These are phyloP conservation scores for Rapana venosa DNA, from an alignment of 2,888 invertebrate genomes.

Conservation along the genomic window DNA sequence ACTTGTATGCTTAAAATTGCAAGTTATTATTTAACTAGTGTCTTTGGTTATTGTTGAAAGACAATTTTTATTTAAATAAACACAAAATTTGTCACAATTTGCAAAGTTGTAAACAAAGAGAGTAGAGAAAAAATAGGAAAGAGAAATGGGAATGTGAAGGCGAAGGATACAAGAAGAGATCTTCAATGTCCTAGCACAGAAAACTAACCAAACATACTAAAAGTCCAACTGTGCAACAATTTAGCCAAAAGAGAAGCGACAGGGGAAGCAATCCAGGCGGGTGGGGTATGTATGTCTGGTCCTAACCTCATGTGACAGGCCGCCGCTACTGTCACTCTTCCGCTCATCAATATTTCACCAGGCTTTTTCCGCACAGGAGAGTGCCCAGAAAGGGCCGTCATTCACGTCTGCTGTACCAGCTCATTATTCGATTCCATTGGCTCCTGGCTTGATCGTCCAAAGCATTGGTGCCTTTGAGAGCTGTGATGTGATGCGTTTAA, in stretches of 20 bases:
- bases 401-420: conserved; percentile 31
- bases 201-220: too few relatives aligned
- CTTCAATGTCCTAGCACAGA: not conserved
- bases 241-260: too few relatives aligned
- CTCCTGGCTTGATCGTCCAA: not conserved
- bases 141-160: not conserved
- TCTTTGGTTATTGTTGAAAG: too few relatives aligned
- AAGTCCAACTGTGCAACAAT: too few relatives aligned
- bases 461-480: not conserved
- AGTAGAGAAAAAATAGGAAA: not conserved
- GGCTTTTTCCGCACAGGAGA: conserved; percentile 30
- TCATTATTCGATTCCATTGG: conserved; percentile 29
- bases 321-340: conserved; percentile 36
- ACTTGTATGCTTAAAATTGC: too few relatives aligned
- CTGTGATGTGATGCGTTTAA: not conserved
- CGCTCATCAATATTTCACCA: conserved; percentile 43
- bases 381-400: conserved; percentile 34
- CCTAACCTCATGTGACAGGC: conserved; percentile 36
- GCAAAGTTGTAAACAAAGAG: not conserved
- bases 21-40: too few relatives aligned
- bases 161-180: not conserved
- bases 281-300: conserved; percentile 23
- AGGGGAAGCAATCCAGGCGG: not conserved
- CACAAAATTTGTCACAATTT: too few relatives aligned
- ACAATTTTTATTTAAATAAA: too few relatives aligned